Percentiles rank a stretch among this genome's conserved stretches.
phyloP scores from a whole-genome alignment of 2,888 invertebrate genomes.

The Acanthosoma haemorrhoidale region DNA sequence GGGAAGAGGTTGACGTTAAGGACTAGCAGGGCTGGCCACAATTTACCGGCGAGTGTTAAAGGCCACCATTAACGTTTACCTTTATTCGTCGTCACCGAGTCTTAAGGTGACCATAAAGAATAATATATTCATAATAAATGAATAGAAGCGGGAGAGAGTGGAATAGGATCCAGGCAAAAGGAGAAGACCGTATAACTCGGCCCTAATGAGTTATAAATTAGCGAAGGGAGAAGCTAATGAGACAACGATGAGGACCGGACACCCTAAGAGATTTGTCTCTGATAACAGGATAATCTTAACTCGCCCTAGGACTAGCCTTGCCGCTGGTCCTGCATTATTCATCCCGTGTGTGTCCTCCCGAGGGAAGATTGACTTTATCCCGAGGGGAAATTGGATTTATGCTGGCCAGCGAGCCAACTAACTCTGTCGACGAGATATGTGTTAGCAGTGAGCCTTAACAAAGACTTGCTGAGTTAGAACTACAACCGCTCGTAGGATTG shows the following conservation, averaged over 20 bases:
- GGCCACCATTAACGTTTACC: neutral
- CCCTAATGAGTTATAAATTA: conserved; percentile 8
- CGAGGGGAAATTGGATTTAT: conserved; percentile 2
- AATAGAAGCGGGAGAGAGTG: neutral
- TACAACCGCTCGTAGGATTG: too few species aligned
- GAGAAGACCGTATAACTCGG: neutral
- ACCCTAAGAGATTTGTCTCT: conserved; percentile 5
- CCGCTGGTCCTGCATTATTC: neutral
- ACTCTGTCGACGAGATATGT: conserved; percentile 2
- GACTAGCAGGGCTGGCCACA: neutral
- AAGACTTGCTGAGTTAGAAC: neutral
- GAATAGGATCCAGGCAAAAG: neutral
- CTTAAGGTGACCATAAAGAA: conserved; percentile 6
- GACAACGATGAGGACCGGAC: neutral
- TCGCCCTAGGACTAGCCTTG: neutral
- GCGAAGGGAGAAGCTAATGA: neutral
- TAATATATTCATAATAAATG: conserved; percentile 10
- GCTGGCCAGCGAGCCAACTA: too few species aligned
- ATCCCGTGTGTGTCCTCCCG: neutral
- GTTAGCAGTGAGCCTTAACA: neutral
- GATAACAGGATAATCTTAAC: neutral
- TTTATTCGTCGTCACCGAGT: neutral
- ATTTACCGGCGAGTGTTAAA: conserved; percentile 4
- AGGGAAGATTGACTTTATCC: conserved; percentile 8
- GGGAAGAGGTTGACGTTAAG: neutral